Conservation (phyloP, 2,113 vertebrate genomes). For the Nannobrachium achirus region DNA sequence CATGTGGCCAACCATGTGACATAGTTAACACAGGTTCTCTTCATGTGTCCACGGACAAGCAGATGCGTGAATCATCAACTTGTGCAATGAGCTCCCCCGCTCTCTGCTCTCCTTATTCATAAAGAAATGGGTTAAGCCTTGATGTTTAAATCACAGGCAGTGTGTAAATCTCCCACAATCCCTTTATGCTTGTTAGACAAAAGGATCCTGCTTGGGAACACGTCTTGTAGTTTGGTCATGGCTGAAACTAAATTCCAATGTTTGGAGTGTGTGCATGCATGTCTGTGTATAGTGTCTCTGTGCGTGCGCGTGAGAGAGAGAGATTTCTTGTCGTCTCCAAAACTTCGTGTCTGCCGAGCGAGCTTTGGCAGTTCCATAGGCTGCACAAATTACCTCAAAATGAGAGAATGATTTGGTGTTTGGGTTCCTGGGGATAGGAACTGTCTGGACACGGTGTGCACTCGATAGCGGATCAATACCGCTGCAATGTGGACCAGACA, state of each 20-base stretch:
- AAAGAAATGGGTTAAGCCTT: slow-evolving; percentile 79
- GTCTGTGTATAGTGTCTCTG: too few relatives aligned
- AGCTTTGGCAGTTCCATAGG: slow-evolving; percentile 36
- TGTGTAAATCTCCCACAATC: slow-evolving; percentile 74
- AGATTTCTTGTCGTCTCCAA: slow-evolving; percentile 11
- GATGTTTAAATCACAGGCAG: slow-evolving; percentile 76
- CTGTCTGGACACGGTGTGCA: slow-evolving; percentile 59
- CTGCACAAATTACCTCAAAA: slow-evolving; percentile 49
- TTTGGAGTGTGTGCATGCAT: background rate
- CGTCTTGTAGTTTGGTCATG: slow-evolving; percentile 59
- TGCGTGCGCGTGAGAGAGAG: slow-evolving; percentile 3
- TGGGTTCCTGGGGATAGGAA: slow-evolving; percentile 46
- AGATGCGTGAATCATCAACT: slow-evolving; percentile 69
- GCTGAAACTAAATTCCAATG: slow-evolving; percentile 49
- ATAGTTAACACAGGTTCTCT: slow-evolving; percentile 20
- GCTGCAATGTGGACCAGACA: slow-evolving; percentile 57
- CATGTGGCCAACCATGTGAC: slow-evolving; percentile 5
- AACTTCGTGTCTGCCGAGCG: slow-evolving; percentile 34
- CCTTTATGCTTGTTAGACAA: slow-evolving; percentile 73
- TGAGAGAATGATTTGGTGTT: slow-evolving; percentile 56
- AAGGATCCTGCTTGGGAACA: slow-evolving; percentile 60
- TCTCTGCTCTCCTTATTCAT: slow-evolving; percentile 54
- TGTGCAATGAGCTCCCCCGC: slow-evolving; percentile 41
- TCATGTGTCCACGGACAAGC: slow-evolving; percentile 41
- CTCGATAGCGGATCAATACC: slow-evolving; percentile 71